These are phyloP conservation scores for Pithys albifrons DNA, from an alignment of 2,113 vertebrate species.

Conservation along the genomic window DNA sequence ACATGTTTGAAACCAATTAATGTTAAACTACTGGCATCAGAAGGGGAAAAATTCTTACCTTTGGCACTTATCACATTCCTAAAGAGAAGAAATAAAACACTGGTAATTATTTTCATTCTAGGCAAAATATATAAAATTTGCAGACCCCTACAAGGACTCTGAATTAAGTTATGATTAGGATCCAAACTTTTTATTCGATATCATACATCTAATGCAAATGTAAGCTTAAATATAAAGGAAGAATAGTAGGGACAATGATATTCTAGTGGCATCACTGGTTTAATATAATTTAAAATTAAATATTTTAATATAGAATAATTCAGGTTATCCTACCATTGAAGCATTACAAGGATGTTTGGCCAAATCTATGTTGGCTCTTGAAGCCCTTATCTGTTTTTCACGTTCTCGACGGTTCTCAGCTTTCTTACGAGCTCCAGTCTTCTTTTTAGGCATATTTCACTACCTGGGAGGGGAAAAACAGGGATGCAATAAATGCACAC, in stretches of 20 bases:
- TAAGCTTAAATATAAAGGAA: background rate
- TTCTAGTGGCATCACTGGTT: background rate
- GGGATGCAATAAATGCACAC: background rate
- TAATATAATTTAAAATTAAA: background rate
- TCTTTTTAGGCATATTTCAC: constrained; percentile 94
- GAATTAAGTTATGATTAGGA: background rate
- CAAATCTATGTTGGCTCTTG: constrained; percentile 85
- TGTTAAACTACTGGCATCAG: background rate
- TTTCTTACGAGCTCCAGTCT: constrained; percentile 97
- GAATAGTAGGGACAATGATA: background rate
- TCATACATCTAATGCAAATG: background rate
- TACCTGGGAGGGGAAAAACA: background rate
- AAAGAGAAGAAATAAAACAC: constrained; percentile 50
- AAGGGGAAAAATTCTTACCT: constrained; percentile 79
- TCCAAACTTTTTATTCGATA: background rate
- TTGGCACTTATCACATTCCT: constrained; percentile 99
- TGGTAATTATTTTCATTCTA: constrained; percentile 30
- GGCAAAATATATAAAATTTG: background rate
- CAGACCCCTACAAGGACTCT: background rate
- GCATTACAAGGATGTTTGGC: constrained; percentile 96
- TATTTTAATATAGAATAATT: background rate
- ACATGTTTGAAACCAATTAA: background rate
- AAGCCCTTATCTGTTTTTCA: constrained; percentile 91
- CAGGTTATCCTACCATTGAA: constrained; percentile 81
- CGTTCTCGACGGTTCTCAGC: constrained; percentile 93